Evolutionary conservation across 2,113 vertebrate species (phyloP).

Genomic region (Bubo scandiacus): DNA sequence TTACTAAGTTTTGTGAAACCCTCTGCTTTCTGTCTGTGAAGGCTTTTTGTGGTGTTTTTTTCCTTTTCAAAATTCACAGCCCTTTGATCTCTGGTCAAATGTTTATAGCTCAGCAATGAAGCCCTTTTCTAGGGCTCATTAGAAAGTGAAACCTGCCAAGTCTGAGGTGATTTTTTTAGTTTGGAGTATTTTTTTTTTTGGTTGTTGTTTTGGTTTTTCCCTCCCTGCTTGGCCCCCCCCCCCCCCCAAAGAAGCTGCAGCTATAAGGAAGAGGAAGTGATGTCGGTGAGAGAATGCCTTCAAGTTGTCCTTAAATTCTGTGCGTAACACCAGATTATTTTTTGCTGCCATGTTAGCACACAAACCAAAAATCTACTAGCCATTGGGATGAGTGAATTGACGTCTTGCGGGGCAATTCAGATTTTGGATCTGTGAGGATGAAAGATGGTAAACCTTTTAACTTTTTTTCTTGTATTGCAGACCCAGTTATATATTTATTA

Average conservation of each 20-base stretch:
- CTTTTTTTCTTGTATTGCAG: background rate
- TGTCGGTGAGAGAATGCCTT: background rate
- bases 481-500: background rate
- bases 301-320: background rate
- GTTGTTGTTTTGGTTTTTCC: background rate
- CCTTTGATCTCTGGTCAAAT: background rate
- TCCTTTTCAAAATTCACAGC: background rate
- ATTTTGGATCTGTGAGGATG: background rate
- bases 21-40: background rate
- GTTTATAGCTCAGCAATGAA: background rate
- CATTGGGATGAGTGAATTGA: background rate
- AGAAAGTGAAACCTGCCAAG: background rate
- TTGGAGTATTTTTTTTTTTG: background rate
- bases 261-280: conserved; percentile 24
- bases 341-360: background rate
- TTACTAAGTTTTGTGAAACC: background rate
- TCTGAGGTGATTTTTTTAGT: background rate
- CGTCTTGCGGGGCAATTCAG: background rate
- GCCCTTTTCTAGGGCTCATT: background rate
- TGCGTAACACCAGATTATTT: background rate
- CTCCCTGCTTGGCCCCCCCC: too few relatives aligned
- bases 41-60: background rate
- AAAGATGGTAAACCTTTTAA: background rate
- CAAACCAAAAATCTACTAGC: background rate
- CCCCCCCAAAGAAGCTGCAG: background rate